Conservation (phyloP, 1,140 invertebrate species). For the Cherax destructor region DNA sequence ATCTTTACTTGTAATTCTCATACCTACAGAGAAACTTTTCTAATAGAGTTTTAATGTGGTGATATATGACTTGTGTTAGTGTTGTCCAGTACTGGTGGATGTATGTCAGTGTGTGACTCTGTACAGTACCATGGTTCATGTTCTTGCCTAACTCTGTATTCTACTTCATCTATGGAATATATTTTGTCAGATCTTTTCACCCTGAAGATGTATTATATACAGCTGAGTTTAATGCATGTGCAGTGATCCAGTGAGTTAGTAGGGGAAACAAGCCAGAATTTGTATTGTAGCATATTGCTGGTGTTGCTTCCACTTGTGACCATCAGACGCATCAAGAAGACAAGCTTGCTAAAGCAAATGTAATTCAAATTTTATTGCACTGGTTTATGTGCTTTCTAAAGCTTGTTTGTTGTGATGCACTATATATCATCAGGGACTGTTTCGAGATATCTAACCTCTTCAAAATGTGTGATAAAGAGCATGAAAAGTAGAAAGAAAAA, state of each 20-base stretch:
- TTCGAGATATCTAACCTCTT: not conserved
- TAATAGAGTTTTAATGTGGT: constrained; percentile 39
- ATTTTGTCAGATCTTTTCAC: constrained; percentile 19
- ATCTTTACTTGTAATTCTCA: constrained; percentile 7
- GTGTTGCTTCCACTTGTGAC: not conserved
- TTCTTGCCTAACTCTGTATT: constrained; percentile 18
- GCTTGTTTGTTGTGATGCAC: not conserved
- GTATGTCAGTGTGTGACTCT: constrained; percentile 39
- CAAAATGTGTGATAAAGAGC: not conserved
- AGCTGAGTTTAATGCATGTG: not conserved
- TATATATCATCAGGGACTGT: constrained; percentile 5
- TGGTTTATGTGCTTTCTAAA: not conserved
- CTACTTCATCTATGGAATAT: constrained; percentile 2
- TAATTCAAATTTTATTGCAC: not conserved
- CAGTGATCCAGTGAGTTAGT: not conserved
- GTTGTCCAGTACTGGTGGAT: constrained; percentile 41
- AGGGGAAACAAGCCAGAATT: not conserved
- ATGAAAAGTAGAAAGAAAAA: constrained; percentile 2
- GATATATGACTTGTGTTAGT: constrained; percentile 38
- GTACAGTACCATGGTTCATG: constrained; percentile 5
- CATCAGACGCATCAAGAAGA: not conserved
- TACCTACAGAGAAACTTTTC: constrained; percentile 20
- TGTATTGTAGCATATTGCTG: not conserved
- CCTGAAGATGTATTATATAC: not conserved
- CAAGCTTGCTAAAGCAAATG: not conserved